Conservation (phyloP, 2,113 vertebrate species). For the Hippocampus barbouri region DNA sequence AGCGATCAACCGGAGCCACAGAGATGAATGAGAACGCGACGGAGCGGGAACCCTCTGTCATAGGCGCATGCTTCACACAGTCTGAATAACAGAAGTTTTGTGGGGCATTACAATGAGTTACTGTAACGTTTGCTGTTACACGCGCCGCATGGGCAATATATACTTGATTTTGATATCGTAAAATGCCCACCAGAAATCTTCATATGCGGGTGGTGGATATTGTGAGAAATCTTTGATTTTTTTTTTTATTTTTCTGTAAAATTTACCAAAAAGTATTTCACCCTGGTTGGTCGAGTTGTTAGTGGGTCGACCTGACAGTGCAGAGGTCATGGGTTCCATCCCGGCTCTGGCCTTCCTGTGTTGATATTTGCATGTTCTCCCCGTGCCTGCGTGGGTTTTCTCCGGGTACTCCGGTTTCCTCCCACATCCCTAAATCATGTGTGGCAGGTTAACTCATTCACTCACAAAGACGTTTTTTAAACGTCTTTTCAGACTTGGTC, state of each 20-base stretch:
- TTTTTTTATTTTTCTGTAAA: background rate
- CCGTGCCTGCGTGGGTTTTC: no score
- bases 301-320: no score
- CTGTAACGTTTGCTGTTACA: background rate
- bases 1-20: background rate
- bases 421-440: no score
- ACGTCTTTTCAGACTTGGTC: no score
- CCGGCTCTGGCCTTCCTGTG: no score
- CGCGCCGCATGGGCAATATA: background rate
- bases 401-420: no score
- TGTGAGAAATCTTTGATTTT: background rate
- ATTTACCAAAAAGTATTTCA: no score
- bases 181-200: background rate
- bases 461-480: no score
- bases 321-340: no score
- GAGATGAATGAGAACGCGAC: background rate
- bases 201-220: background rate
- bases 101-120: background rate
- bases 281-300: no score
- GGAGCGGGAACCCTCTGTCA: background rate
- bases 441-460: no score
- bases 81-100: slow-evolving; percentile 3
- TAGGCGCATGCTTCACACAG: background rate
- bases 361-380: no score
- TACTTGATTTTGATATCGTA: background rate